Evolutionary conservation across 2,113 vertebrate genomes (phyloP).

Genomic region (Deroptyus accipitrinus): DNA sequence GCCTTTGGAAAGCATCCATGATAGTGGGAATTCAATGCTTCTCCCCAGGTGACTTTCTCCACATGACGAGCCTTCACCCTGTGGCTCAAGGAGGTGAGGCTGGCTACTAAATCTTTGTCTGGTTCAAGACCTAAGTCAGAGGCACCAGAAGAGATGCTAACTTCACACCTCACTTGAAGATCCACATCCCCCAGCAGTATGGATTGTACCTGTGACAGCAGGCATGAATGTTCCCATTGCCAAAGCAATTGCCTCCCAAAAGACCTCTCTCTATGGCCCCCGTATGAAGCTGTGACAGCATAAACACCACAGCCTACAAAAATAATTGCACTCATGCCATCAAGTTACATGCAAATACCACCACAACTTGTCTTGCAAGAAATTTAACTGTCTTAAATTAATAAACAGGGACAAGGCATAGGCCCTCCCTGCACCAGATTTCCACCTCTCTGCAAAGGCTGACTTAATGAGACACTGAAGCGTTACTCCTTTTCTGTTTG

Average conservation of each 20-base stretch:
- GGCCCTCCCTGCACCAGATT: background rate
- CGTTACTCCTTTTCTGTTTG: background rate
- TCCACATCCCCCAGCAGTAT: accelerated
- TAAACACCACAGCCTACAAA: background rate
- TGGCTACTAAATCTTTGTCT: background rate
- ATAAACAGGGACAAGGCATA: accelerated
- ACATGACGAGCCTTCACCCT: accelerated
- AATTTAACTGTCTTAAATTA: background rate
- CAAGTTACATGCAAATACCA: background rate
- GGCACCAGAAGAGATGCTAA: background rate
- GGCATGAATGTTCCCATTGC: background rate
- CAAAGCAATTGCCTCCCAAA: accelerated
- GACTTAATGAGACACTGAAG: background rate
- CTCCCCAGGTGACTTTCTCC: background rate
- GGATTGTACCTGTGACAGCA: no score
- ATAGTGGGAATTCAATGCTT: background rate
- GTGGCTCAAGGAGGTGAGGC: background rate
- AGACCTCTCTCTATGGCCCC: accelerated
- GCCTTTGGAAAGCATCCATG: background rate
- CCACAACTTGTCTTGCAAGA: background rate
- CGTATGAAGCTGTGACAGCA: accelerated
- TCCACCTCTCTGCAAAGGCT: background rate
- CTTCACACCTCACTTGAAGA: background rate
- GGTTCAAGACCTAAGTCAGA: background rate
- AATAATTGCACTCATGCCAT: background rate